These are phyloP conservation scores for Montipora efflorescens DNA, from an alignment of 64 coral and sea anemone genomes.

Conservation along the genomic window DNA sequence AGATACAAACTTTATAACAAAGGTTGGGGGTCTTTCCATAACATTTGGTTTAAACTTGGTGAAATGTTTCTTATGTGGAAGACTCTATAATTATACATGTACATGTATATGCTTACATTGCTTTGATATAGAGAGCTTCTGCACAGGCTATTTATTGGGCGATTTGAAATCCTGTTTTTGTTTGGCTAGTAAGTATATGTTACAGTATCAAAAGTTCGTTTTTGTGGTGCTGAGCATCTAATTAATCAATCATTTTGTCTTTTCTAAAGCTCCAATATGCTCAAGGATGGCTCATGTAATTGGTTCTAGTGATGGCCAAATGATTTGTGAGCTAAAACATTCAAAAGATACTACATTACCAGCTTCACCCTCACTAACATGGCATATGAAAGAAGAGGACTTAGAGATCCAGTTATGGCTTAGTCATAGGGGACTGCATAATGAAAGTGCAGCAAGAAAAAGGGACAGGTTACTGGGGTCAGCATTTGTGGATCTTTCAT, in stretches of 20 bases:
- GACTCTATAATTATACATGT: too few relatives aligned
- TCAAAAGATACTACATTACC: conserved; percentile 25
- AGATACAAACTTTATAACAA: conserved; percentile 96
- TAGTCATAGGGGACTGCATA: conserved; percentile 20
- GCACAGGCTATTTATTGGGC: too few relatives aligned
- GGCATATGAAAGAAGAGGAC: conserved; percentile 92
- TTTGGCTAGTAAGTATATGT: too few relatives aligned
- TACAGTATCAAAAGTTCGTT: too few relatives aligned
- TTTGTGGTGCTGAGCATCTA: too few relatives aligned
- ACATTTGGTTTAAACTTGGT: too few relatives aligned
- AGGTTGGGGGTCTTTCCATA: conserved; percentile 57
- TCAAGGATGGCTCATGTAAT: conserved; percentile 32
- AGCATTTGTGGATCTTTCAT: conserved; percentile 86
- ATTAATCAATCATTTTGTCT: not conserved
- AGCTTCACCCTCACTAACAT: conserved; percentile 65
- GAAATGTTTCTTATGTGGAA: too few relatives aligned
- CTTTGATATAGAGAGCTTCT: too few relatives aligned
- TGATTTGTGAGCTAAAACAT: conserved; percentile 79
- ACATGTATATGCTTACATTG: too few relatives aligned
- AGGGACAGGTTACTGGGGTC: conserved; percentile 93
- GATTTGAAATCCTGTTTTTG: too few relatives aligned
- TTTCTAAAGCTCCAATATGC: conserved; percentile 51
- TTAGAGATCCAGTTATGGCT: conserved; percentile 96
- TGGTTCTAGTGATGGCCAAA: conserved; percentile 24
- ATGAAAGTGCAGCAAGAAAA: conserved; percentile 47